These are phyloP conservation scores for Acrocyrtus sp. DNA, from an alignment of 2,888 invertebrate species.

Conservation along the genomic window DNA sequence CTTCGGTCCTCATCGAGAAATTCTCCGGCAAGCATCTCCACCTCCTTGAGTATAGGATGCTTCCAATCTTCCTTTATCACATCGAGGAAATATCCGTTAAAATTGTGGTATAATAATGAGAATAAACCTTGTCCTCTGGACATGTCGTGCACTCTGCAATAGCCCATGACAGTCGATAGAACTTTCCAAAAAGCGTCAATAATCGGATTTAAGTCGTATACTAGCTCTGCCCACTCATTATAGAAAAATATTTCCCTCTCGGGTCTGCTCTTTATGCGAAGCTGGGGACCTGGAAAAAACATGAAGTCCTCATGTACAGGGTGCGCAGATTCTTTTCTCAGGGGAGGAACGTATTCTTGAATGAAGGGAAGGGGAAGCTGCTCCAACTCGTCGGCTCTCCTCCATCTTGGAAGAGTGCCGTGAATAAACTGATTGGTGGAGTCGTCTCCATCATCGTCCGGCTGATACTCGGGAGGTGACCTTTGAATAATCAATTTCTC, in stretches of 20 bases:
- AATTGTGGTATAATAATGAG: slow-evolving; percentile 5
- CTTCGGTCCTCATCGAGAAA: slow-evolving; percentile 24
- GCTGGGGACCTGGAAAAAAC: slow-evolving; percentile 7
- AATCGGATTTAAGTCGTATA: slow-evolving; percentile 6
- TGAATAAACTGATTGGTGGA: background rate
- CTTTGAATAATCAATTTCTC: slow-evolving; percentile 21
- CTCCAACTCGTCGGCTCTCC: background rate
- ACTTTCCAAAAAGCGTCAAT: slow-evolving; percentile 39
- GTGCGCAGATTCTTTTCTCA: background rate
- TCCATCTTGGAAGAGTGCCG: slow-evolving; percentile 18
- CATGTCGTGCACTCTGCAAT: slow-evolving; percentile 18
- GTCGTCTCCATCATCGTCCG: slow-evolving; percentile 14
- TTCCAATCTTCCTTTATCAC: slow-evolving; percentile 27
- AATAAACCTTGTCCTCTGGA: slow-evolving; percentile 10
- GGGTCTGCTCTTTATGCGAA: slow-evolving; percentile 17
- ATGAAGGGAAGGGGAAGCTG: slow-evolving; percentile 9
- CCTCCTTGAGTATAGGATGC: slow-evolving; percentile 3
- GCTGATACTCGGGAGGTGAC: slow-evolving; percentile 13
- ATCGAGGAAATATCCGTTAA: slow-evolving; percentile 26
- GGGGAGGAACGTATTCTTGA: slow-evolving; percentile 28
- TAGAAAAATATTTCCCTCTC: slow-evolving; percentile 29
- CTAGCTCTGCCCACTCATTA: slow-evolving; percentile 6
- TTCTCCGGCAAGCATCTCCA: slow-evolving; percentile 28
- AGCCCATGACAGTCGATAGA: slow-evolving; percentile 11
- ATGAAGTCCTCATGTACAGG: slow-evolving; percentile 22